Base-by-base conservation (phyloP, 2,113 vertebrate genomes). In the Paratilapia polleni region DNA sequence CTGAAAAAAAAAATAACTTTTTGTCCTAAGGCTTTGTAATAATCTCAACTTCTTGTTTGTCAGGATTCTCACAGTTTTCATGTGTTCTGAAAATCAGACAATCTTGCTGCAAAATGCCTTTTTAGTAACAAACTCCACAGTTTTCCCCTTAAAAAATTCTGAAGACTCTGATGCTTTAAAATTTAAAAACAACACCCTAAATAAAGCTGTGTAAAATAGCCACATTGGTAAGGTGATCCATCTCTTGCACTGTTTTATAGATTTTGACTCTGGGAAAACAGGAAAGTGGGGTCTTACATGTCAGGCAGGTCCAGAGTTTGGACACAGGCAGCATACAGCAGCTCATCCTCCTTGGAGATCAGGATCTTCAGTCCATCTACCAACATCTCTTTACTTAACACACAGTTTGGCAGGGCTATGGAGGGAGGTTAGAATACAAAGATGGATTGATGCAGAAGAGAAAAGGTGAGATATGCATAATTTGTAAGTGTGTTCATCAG, bases 291-390 rank as follows among this genome's bases (percentile, higher is more conserved):
- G 73, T 43, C 97, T 96, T 96, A 98, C 98, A 99, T 98, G 92
- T 99, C 98, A 0, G 98, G 97, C 54, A 98, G 96, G 82, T 98
- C 98, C 91, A 99, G 95, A 17, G 97, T 98, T 91, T 97, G 96
- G 80, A 99, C 97, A 1, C 96, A 97, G 83, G 97, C 98, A 0
- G 98, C 97, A 0, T 99, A 99, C 17, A 99, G 96, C 91, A 99
- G 94, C 85, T 98, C 97, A 73, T 99, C 98, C 88, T 99, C 98
- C 89, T 98, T 98, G 68, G 98, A 97, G 86, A 99, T 98, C 62
- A 99, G 96, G 91, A 99, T 97, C 54, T 97, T 98, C 64, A 99
- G 94, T 14, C 98, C 98, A 1, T 99, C 98, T 86, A 97, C 96
- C 61, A 99, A 94, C 84, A 97, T 97, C 83, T 97, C 97, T 92